phyloP scores from a whole-genome alignment of 2,797 vertebrate genomes.

The Spinus pinus region DNA sequence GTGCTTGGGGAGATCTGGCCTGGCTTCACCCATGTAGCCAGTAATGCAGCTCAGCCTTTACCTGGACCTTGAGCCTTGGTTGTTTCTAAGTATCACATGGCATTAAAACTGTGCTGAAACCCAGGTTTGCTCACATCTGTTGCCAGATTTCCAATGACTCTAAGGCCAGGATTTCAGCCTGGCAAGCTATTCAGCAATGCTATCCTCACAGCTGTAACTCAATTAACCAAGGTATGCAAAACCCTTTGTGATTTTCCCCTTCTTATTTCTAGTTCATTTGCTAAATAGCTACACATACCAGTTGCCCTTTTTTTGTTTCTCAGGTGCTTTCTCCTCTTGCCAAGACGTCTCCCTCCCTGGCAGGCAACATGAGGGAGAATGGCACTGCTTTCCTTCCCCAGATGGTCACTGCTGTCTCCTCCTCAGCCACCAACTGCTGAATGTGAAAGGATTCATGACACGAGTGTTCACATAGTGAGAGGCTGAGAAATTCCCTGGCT shows the following conservation, averaged over 20 bases:
- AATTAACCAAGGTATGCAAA: not conserved
- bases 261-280: not conserved
- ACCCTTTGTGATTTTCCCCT: not conserved
- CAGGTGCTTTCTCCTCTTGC: constrained; percentile 13
- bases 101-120: not conserved
- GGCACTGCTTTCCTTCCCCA: constrained; percentile 8
- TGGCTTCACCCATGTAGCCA: not conserved
- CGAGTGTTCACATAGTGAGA: constrained; percentile 55
- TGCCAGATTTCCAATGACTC: not conserved
- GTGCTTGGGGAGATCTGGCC: not conserved
- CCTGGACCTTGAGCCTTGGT: not conserved
- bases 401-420: constrained; percentile 46
- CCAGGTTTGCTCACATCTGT: not conserved
- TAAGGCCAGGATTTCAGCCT: not conserved
- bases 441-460: constrained; percentile 62
- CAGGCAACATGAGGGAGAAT: not conserved
- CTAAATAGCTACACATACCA: not conserved
- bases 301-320: not conserved
- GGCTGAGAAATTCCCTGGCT: constrained; percentile 68
- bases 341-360: not conserved
- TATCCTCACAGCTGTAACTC: not conserved
- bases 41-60: not conserved
- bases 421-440: constrained; percentile 48
- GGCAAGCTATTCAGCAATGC: not conserved
- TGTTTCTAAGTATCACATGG: not conserved